Evolutionary conservation across 2,797 vertebrate species (phyloP), one percentile per base, ranked within the genome.

Genomic region (Argyrosomus regius): DNA sequence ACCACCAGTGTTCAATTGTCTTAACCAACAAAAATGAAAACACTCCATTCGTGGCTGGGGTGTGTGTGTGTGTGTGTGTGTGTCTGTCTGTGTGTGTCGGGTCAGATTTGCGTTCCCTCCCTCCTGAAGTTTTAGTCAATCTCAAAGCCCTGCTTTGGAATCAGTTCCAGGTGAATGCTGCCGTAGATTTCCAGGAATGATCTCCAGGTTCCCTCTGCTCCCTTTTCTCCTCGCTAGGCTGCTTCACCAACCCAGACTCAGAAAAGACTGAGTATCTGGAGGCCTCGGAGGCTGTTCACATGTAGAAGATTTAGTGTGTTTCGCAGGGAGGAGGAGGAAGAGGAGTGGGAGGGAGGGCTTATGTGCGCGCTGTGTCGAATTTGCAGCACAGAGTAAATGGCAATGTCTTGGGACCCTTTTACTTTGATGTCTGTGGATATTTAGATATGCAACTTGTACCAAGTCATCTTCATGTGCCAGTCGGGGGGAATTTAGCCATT

Each of bases 101-200:
- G 61, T 79, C 73, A 43, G 72, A 81, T 78, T 69, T 71, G 71
- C 73, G 64, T 58, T 82, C 72, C 83, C 78, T 66, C 64, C 41
- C 82, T 70, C 58, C 45, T 24, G 58, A 81, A 87, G 83, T 75
- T 78, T 71, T 59, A 64, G 74, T 71, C 48, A 1, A 67, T 89
- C 86, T 83, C 59, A 82, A 76, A 89, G 74, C 63, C 22, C 22
- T 18, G 72, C 64, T 88, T 64, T 81, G 82, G 88, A 90, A 95
- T 95, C 89, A 91, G 87, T 94, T 95, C 93, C 94, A 94, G 93
- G 93, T 94, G 94, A 93, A 76, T 39, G 52, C 75, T 79, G 80
- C 73, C 41, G 66, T 74, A 90, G 80, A 89, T 90, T 93, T 91
- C 78, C 81, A 84, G 66, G 77, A 93, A 89, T 86, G 67, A 87